A percentile compares a stretch with the other conserved stretches of the same genome.
phyloP scores from a whole-genome alignment of 2,113 vertebrate species.

The Empidonax traillii region DNA sequence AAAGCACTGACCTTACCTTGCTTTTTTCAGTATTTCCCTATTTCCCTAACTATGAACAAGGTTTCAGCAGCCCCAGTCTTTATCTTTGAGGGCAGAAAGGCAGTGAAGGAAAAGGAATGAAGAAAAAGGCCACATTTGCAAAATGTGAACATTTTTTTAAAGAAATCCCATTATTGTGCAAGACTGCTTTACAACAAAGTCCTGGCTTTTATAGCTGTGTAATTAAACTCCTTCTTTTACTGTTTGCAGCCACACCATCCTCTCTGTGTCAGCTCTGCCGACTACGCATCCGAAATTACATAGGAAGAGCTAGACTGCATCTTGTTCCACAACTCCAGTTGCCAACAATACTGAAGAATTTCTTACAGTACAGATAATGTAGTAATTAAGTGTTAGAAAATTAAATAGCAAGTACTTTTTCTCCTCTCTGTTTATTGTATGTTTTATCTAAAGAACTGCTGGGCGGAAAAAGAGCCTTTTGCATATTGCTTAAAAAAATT shows the following conservation, averaged over 20 bases:
- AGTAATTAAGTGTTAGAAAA: constrained; percentile 6
- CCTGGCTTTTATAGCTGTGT: not conserved
- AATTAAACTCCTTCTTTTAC: not conserved
- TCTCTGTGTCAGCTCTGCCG: constrained; percentile 89
- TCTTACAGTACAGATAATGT: constrained; percentile 88
- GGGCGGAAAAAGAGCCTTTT: constrained; percentile 27
- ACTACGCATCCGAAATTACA: constrained; percentile 82
- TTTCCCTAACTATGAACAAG: not conserved
- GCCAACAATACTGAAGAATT: constrained; percentile 84
- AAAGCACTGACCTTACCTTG: not conserved
- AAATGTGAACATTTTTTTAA: not conserved
- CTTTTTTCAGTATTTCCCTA: not conserved
- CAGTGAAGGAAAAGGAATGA: not conserved
- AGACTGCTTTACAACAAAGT: not conserved
- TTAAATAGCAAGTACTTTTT: not conserved
- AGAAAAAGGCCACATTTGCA: not conserved
- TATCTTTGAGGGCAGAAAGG: not conserved
- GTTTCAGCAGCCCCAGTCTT: not conserved
- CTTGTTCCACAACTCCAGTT: constrained; percentile 88
- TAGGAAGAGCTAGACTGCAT: constrained; percentile 85
- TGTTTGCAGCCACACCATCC: constrained; percentile 81
- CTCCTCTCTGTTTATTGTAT: not conserved
- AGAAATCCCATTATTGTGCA: not conserved
- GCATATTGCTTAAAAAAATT: not conserved
- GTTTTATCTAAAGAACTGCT: constrained; percentile 27